Evolutionary conservation across 2,888 invertebrate species (phyloP), one percentile per base, ranked within the genome.

Genomic region (Pseudeuparius sepicola): DNA sequence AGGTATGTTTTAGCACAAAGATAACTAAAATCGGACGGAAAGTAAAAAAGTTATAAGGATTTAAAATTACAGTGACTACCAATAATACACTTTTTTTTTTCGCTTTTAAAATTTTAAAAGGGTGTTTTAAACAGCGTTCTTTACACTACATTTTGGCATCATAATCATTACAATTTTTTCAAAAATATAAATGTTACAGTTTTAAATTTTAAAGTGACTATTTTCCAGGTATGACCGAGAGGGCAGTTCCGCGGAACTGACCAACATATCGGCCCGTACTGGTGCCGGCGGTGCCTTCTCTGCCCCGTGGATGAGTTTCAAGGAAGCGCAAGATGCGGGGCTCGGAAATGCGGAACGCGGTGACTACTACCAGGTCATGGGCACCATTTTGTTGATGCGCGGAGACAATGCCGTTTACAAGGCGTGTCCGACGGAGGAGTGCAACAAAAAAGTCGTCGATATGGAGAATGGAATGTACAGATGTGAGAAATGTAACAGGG

Each of bases 401-500:
- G 68, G 76, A 4, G 89, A 90, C 40, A 93, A 88, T 59, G 75
- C 82, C 3, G 64, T 90, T 34, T 98, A 98, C 63, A 84, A 84
- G 64, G 85, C 96, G 1, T 99, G 98, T 49, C 85, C 93, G 0
- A 71, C 74, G 31, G 75, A 81, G 2, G 77, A 77, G 32, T 99
- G 98, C 63, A 93, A 94, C 59, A 98, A 98, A 63, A 99, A 98
- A 63, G 69, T 96, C 0, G 66, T 89, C 5, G 93, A 96, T 59
- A 75, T 82, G 53, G 80, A 81, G 43, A 89, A 89, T 53, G 89
- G 88, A 0, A 70, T 79, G 55, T 97, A 77, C 63, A 71, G 90
- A 33, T 99, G 98, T 61, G 97, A 97, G 60, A 97, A 97, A 61
- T 98, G 98, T 59, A 76, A 80, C 52, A 68, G 75, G 34, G 87